Base-by-base conservation (phyloP, 2,888 invertebrate species). In the Archips crataeganus region DNA sequence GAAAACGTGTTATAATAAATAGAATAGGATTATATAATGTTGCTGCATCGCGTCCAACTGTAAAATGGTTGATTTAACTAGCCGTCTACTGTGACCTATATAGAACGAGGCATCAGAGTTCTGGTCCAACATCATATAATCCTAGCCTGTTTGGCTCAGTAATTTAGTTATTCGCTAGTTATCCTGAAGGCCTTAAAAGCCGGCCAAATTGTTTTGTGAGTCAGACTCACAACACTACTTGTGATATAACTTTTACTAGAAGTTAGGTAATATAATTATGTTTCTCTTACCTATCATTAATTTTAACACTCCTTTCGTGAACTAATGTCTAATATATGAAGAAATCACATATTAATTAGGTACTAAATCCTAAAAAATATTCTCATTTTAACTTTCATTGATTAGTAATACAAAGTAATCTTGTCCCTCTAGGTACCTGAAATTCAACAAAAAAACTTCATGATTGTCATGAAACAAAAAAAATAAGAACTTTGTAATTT, bases 341-440 rank as follows among this genome's bases (percentile, higher is more conserved):
- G 61, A 66, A 62, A 70, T 60, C 64, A 74, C 54, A 65, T 60
- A 36, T 65, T 47, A 69, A 54, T 39, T 68, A 67, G 54, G 66
- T 67, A 61, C 65, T 54, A 60, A 73, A 64, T 45, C 70, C 54
- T 74, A 67, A 61, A 70, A 13, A 72, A 39, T 36, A 73, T 69
- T 73, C 71, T 69, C 73, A 74, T 76, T 67, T 77, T 78, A 69
- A 76, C 77, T 76, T 78, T 78, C 74, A 73, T 75, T 77, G 76
- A 75, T 75, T 79, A 78, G 76, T 77, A 75, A 70, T 73, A 76
- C 60, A 70, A 68, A 79, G 76, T 79, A 83, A 84, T 80, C 80
- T 81, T 90, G 89, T 90, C 92, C 91, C 89, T 85, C 85, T 90
- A 89, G 93, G 93, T 93, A 93, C 93, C 93, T 94, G 92, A 93